These are phyloP conservation scores for Melanotaenia boesemani DNA, from an alignment of 2,797 vertebrate species.

Conservation along the genomic window DNA sequence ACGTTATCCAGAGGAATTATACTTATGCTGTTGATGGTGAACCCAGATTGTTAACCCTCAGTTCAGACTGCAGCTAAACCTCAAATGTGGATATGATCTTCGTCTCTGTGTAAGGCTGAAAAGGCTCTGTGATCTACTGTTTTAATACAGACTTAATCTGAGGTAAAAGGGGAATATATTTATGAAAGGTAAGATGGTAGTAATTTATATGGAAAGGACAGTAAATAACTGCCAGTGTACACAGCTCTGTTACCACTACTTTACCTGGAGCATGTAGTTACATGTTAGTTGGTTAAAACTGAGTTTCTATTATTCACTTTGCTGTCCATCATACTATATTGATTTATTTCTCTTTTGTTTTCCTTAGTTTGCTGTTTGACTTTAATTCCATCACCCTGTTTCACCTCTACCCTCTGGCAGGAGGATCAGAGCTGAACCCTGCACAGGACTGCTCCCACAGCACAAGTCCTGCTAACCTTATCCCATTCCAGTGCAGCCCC, in stretches of 20 bases:
- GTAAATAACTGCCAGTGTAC: not conserved
- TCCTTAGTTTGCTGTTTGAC: not conserved
- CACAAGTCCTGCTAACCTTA: no score
- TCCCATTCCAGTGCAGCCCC: no score
- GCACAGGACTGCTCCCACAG: no score
- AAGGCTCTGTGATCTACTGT: constrained; percentile 11
- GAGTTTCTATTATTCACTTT: not conserved
- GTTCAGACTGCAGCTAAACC: not conserved
- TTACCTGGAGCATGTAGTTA: not conserved
- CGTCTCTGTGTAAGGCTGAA: constrained; percentile 1
- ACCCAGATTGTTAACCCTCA: constrained; percentile 5
- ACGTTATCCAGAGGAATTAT: constrained; percentile 15
- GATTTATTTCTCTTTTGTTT: not conserved
- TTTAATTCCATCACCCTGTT: not conserved
- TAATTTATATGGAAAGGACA: not conserved
- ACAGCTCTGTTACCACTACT: not conserved
- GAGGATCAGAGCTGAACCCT: not conserved
- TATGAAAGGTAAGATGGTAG: not conserved
- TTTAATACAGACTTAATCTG: not conserved
- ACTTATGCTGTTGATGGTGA: not conserved
- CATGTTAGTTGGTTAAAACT: not conserved
- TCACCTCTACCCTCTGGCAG: not conserved
- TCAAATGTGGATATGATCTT: not conserved
- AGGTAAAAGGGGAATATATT: not conserved
- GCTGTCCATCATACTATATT: not conserved